phyloP scores from a whole-genome alignment of 2,113 vertebrate genomes.

The Electrona antarctica region DNA sequence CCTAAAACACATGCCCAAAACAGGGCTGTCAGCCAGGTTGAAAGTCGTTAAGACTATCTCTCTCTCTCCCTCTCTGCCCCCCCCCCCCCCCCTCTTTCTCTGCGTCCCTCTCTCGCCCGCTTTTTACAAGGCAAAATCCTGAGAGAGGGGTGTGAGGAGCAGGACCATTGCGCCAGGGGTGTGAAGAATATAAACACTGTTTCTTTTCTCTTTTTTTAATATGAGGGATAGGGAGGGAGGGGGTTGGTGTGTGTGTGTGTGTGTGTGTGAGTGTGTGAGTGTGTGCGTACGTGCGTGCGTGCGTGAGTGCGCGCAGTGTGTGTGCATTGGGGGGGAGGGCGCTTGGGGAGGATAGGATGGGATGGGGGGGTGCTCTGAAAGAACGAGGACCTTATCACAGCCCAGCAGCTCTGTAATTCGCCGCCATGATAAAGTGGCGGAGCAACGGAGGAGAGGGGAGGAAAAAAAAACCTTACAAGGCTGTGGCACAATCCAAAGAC shows the following conservation, averaged over 20 bases:
- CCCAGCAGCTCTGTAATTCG: slow-evolving; percentile 92
- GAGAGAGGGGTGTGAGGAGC: slow-evolving; percentile 77
- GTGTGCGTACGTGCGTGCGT: neutral
- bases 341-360: neutral
- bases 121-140: slow-evolving; percentile 76
- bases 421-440: slow-evolving; percentile 89
- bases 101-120: slow-evolving; percentile 26
- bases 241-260: slow-evolving; percentile 15
- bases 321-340: neutral
- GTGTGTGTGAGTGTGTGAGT: neutral
- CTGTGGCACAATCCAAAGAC: slow-evolving; percentile 89
- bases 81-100: neutral
- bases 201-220: slow-evolving; percentile 61
- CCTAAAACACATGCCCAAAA: too few species aligned
- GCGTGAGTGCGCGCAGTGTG: neutral
- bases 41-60: neutral
- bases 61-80: slow-evolving; percentile 6
- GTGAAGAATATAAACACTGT: slow-evolving; percentile 88
- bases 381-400: slow-evolving; percentile 89
- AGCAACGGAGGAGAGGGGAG: slow-evolving; percentile 45
- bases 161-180: slow-evolving; percentile 73
- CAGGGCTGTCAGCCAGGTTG: too few species aligned
- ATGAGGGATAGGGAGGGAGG: slow-evolving; percentile 76
- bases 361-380: slow-evolving; percentile 75
- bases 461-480: slow-evolving; percentile 86